Conservation (phyloP, 2,113 vertebrate genomes). For the Eublepharis macularius region DNA sequence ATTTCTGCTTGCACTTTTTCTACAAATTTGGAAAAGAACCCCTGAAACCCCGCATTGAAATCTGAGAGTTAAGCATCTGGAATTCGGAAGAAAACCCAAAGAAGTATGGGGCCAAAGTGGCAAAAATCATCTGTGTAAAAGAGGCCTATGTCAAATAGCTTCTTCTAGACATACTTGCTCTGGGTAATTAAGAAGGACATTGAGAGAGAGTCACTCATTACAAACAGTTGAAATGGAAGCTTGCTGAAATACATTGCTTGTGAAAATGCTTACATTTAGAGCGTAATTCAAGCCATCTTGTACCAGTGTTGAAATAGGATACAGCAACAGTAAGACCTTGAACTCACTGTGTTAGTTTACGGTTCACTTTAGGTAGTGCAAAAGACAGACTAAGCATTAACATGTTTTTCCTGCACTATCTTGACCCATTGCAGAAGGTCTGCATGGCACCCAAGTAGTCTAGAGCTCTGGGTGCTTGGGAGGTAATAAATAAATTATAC, state of each 20-base stretch:
- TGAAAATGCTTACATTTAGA: not conserved
- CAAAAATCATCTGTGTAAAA: too few species aligned
- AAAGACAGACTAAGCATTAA: not conserved
- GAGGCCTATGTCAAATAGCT: not conserved
- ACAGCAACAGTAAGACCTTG: not conserved
- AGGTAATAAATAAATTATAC: too few species aligned
- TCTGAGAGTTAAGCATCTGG: too few species aligned
- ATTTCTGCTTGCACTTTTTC: too few species aligned
- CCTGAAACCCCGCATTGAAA: too few species aligned
- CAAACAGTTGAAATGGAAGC: not conserved
- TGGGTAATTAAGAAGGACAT: not conserved
- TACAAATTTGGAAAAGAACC: too few species aligned
- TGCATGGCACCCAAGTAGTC: too few species aligned
- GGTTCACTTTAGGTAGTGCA: not conserved
- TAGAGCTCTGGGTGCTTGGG: too few species aligned
- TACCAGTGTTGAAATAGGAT: not conserved
- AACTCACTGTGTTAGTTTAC: not conserved
- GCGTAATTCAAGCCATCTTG: constrained; percentile 1
- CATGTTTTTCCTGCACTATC: not conserved
- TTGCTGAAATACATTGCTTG: not conserved
- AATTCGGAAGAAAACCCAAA: too few species aligned
- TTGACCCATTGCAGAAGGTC: too few species aligned
- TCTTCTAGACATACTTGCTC: not conserved
- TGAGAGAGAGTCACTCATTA: not conserved
- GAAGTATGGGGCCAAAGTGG: too few species aligned